Evolutionary conservation across 2,113 vertebrate species (phyloP), one percentile per base, ranked within the genome.

Genomic region (Lepisosteus oculatus): DNA sequence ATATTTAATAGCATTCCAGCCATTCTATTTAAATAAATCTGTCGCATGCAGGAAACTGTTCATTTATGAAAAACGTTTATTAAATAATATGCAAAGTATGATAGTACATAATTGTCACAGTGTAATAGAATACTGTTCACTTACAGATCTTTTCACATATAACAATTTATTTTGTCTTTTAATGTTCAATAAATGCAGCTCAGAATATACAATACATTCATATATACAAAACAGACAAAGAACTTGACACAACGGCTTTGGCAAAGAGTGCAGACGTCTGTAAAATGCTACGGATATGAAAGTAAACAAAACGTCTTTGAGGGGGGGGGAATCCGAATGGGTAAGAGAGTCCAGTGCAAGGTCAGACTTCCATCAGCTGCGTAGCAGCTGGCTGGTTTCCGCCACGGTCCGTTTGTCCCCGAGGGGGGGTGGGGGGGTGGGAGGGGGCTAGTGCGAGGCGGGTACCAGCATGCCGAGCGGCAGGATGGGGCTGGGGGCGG

Each of bases 61-160:
- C 70, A 77, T 89, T 87, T 86, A 88, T 90, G 89, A 88, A 79
- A 85, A 82, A 88, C 69, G 70, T 83, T 86, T 81, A 86, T 87
- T 89, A 88, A 91, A 89, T 90, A 87, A 85, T 80, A 81, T 81
- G 72, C 79, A 87, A 85, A 89, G 85, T 81, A 84, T 82, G 72
- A 86, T 70, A 83, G 79, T 86, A 89, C 86, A 87, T 90, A 90
- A 88, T 84, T 83, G 86, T 92, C 90, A 88, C 89, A 89, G 87
- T 84, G 87, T 88, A 29, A 29, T 51, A 78, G 84, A 90, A 89
- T 86, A 90, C 86, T 85, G 85, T 86, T 77, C 81, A 86, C 84
- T 85, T 87, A 87, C 83, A 78, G 84, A 77, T 81, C 72, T 72
- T 78, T 77, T 82, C 75, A 80, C 83, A 84, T 81, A 85, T 83